Conservation (phyloP, 2,113 vertebrate species). For the Larimichthys polyactis region DNA sequence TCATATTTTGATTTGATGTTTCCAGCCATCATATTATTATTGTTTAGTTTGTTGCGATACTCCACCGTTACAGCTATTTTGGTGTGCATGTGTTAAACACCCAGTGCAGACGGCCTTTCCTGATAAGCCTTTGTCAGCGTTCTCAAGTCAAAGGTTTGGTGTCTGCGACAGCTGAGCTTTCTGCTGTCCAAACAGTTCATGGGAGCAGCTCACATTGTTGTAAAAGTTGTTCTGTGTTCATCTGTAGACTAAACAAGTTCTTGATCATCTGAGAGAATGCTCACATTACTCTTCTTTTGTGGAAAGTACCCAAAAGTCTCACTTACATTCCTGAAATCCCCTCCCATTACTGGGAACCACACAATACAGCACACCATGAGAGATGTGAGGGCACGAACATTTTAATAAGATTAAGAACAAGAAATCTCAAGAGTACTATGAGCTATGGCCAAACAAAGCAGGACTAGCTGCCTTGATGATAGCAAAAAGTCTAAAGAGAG, state of each 20-base stretch:
- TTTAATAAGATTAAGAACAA: slow-evolving; percentile 80
- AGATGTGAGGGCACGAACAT: slow-evolving; percentile 63
- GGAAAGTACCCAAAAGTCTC: background rate
- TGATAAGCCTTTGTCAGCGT: background rate
- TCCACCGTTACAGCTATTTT: too few species aligned
- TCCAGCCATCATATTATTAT: background rate
- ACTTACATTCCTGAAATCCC: background rate
- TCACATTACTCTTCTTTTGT: too few species aligned
- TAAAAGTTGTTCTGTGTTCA: background rate
- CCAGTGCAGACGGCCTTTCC: background rate
- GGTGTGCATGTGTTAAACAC: too few species aligned
- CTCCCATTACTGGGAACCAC: background rate
- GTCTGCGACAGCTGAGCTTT: background rate
- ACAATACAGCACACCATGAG: background rate
- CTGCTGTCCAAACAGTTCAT: background rate
- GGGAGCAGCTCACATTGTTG: background rate
- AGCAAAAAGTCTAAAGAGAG: slow-evolving; percentile 61
- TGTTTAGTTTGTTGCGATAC: background rate
- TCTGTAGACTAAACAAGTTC: background rate
- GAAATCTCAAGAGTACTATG: slow-evolving; percentile 60
- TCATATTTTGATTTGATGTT: too few species aligned
- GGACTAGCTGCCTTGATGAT: slow-evolving; percentile 61
- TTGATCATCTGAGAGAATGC: background rate
- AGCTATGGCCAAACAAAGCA: slow-evolving; percentile 67
- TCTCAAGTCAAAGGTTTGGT: background rate